Evolutionary conservation across 2,888 invertebrate genomes (phyloP).

Genomic region (Neelides folsomi): DNA sequence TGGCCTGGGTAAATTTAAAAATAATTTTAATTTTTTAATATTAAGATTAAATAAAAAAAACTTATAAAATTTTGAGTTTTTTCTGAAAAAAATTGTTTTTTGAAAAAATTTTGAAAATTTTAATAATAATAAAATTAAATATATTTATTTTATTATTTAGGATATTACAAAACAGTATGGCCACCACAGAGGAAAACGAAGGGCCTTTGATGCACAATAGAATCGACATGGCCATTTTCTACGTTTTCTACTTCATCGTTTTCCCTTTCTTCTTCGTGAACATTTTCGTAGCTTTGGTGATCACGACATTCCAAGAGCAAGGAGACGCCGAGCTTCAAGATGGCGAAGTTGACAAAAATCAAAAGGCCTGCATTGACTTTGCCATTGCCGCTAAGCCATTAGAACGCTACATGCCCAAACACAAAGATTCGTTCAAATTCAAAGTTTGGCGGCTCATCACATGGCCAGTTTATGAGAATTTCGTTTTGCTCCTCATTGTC

Average conservation of each 20-base stretch:
- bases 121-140: not conserved
- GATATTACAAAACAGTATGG: conserved; percentile 46
- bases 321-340: conserved; percentile 48
- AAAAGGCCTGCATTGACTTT: conserved; percentile 50
- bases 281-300: conserved; percentile 49
- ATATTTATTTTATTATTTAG: conserved; percentile 33
- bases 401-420: conserved; percentile 46
- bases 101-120: too few relatives aligned
- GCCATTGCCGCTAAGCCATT: conserved; percentile 45
- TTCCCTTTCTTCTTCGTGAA: conserved; percentile 50
- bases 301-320: conserved; percentile 50
- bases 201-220: conserved; percentile 45
- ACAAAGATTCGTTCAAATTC: conserved; percentile 44
- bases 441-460: conserved; percentile 45
- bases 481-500: conserved; percentile 39
- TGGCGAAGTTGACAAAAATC: conserved; percentile 46
- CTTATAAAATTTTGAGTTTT: too few relatives aligned
- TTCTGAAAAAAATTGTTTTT: too few relatives aligned
- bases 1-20: conserved; percentile 40
- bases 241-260: conserved; percentile 48
- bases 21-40: too few relatives aligned
- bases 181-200: conserved; percentile 43
- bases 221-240: conserved; percentile 47
- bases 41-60: too few relatives aligned
- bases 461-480: conserved; percentile 46